A percentile compares a stretch with the other conserved stretches of the same genome.
These are phyloP conservation scores for Eulemur rubriventer DNA, from an alignment of 2,797 vertebrate species.

Conservation along the genomic window DNA sequence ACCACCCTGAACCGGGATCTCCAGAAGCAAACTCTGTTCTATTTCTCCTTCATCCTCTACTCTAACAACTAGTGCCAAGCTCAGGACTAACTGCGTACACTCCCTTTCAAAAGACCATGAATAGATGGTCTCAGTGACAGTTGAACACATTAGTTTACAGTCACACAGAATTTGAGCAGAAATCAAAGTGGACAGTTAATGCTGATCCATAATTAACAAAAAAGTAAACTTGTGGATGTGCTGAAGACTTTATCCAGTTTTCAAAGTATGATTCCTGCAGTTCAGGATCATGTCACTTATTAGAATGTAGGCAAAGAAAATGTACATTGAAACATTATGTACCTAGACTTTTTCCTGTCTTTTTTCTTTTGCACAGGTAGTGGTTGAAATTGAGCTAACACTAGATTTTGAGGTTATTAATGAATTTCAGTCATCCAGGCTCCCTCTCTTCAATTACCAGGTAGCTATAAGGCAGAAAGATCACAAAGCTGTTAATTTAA, in stretches of 20 bases:
- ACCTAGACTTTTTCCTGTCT: background rate
- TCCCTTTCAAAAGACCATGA: conserved; percentile 29
- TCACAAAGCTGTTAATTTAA: conserved; percentile 30
- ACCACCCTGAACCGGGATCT: background rate
- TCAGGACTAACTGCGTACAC: conserved; percentile 51
- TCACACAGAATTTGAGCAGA: background rate
- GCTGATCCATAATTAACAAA: background rate
- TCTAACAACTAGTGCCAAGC: conserved; percentile 21
- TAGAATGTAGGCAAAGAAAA: conserved; percentile 18
- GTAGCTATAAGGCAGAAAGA: conserved; percentile 57
- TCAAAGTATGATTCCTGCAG: background rate
- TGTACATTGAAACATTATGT: background rate
- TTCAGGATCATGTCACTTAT: conserved; percentile 5
- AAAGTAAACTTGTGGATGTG: background rate
- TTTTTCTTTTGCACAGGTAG: conserved; percentile 2
- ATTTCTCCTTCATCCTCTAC: background rate
- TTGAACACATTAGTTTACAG: background rate
- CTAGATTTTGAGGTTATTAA: conserved; percentile 42
- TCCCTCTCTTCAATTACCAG: conserved; percentile 36
- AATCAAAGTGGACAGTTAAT: background rate
- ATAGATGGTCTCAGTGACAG: background rate
- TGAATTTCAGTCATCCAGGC: conserved; percentile 29
- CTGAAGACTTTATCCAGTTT: conserved; percentile 15
- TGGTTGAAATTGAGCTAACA: conserved; percentile 43
- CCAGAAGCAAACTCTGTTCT: conserved; percentile 2